phyloP scores from a whole-genome alignment of 2,888 invertebrate species.

The Mayetiola destructor region DNA sequence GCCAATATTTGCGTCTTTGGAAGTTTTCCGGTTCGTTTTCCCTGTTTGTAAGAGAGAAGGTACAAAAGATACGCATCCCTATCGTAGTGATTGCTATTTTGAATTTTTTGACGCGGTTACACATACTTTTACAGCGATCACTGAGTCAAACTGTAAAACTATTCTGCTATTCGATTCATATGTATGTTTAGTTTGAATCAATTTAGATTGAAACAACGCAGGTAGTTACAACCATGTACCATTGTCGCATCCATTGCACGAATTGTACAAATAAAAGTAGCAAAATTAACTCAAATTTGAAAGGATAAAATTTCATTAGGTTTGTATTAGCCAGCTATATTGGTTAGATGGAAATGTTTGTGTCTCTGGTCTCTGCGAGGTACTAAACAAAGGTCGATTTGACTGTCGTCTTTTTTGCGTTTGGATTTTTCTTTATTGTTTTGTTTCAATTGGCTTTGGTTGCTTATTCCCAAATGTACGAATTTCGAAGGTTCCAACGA shows the following conservation, averaged over 20 bases:
- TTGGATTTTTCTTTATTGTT: slow-evolving; percentile 4
- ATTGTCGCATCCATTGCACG: no score
- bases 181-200: no score
- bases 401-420: background rate
- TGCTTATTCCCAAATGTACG: no score
- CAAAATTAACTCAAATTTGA: slow-evolving; percentile 12
- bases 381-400: background rate
- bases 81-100: background rate
- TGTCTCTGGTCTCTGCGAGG: background rate
- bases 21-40: background rate
- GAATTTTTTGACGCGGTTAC: no score
- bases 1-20: slow-evolving; percentile 11
- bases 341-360: background rate
- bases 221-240: no score
- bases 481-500: no score
- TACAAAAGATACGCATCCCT: background rate
- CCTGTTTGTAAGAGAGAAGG: background rate
- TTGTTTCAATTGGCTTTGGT: background rate
- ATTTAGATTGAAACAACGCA: background rate
- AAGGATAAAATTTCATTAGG: slow-evolving; percentile 13
- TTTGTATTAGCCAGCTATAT: slow-evolving; percentile 13
- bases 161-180: no score
- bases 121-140: no score
- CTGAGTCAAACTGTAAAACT: no score
- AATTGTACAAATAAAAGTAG: background rate